Evolutionary conservation across 2,113 vertebrate genomes (phyloP).

Genomic region (Ameiurus melas): DNA sequence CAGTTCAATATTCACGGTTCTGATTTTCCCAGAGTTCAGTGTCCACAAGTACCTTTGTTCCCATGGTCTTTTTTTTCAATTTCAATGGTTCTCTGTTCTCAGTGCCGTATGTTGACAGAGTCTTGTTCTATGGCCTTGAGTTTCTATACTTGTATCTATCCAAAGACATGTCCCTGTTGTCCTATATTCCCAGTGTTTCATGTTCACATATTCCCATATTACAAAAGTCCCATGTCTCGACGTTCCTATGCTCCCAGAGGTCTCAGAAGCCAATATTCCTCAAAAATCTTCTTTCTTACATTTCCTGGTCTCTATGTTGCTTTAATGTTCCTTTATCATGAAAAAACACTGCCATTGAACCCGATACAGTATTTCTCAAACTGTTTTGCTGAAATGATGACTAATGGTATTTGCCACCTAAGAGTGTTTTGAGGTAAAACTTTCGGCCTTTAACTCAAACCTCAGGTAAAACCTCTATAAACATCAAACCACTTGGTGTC

Average conservation of each 20-base stretch:
- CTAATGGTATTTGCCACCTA: not conserved
- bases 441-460: not conserved
- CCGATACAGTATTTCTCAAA: not conserved
- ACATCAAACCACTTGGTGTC: too few relatives aligned
- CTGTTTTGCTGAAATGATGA: not conserved
- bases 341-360: not conserved
- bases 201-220: not conserved
- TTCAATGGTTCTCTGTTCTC: not conserved
- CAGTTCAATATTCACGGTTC: not conserved
- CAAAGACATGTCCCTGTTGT: not conserved
- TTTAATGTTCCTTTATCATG: not conserved
- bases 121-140: not conserved
- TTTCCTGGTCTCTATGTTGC: not conserved
- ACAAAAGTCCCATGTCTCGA: not conserved
- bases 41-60: not conserved
- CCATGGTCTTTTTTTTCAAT: not conserved
- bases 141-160: not conserved
- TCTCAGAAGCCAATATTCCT: not conserved
- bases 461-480: not conserved
- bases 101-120: not conserved
- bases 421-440: not conserved
- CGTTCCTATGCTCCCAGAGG: not conserved
- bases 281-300: not conserved
- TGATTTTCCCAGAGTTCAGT: not conserved
- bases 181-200: not conserved